These are phyloP conservation scores for Apaloderma vittatum DNA, from an alignment of 2,113 vertebrate genomes.

Conservation along the genomic window DNA sequence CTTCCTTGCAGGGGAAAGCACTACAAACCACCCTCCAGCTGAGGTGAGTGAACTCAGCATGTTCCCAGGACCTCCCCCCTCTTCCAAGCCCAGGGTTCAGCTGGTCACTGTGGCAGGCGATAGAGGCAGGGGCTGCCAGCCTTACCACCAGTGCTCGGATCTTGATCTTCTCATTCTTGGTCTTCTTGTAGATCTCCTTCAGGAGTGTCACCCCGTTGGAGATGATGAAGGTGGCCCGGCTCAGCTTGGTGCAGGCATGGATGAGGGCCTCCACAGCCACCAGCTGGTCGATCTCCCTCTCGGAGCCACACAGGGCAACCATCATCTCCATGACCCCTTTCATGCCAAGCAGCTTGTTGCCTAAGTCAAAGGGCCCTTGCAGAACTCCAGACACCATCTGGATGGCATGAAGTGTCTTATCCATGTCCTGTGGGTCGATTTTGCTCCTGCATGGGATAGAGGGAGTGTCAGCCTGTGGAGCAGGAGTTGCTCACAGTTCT, in stretches of 20 bases:
- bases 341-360: slow-evolving; percentile 88
- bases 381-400: slow-evolving; percentile 93
- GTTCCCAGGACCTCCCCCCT: background rate
- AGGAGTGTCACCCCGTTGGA: slow-evolving; percentile 91
- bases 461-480: background rate
- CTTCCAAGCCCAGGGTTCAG: background rate
- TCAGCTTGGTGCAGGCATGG: slow-evolving; percentile 94
- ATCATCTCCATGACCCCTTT: slow-evolving; percentile 99
- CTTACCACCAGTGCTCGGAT: slow-evolving; percentile 95
- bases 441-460: slow-evolving; percentile 82
- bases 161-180: slow-evolving; percentile 97
- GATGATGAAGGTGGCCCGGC: slow-evolving; percentile 94
- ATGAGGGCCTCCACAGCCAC: slow-evolving; percentile 96
- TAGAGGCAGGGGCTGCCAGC: background rate
- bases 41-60: background rate
- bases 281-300: slow-evolving; percentile 94
- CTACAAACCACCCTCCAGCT: background rate
- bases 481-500: background rate
- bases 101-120: accelerated
- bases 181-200: slow-evolving; percentile 98
- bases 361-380: slow-evolving; percentile 95
- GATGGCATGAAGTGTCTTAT: slow-evolving; percentile 94
- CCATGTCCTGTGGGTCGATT: slow-evolving; percentile 96
- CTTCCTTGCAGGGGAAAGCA: background rate
- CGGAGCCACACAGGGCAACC: slow-evolving; percentile 93